phyloP scores from a whole-genome alignment of 2,797 vertebrate species.

The Myiotriccus ornatus region DNA sequence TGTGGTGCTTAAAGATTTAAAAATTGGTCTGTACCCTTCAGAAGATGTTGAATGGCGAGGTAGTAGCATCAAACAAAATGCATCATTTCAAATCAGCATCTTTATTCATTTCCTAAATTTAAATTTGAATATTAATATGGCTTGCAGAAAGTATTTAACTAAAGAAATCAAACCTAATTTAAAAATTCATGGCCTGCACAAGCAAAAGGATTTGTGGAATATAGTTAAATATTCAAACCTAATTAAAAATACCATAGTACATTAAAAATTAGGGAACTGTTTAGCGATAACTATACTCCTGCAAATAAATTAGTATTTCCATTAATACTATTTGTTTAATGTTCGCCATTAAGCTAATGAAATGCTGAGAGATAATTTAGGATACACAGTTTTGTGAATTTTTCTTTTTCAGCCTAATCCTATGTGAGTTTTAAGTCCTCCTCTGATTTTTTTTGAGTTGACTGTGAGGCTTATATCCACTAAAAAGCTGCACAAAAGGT shows the following conservation, averaged over 20 bases:
- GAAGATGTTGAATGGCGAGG: neutral
- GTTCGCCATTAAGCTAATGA: constrained; percentile 26
- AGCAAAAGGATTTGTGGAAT: constrained; percentile 39
- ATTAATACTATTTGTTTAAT: constrained; percentile 35
- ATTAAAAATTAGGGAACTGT: constrained; percentile 11
- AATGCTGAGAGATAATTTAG: constrained; percentile 9
- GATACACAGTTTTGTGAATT: neutral
- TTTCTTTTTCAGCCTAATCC: constrained; percentile 13
- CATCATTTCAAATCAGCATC: constrained; percentile 41
- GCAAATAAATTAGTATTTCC: constrained; percentile 36
- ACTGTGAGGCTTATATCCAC: neutral
- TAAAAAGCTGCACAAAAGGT: neutral
- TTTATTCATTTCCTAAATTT: constrained; percentile 27
- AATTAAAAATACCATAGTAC: constrained; percentile 38
- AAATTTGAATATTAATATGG: constrained; percentile 57
- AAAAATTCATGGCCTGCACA: constrained; percentile 54
- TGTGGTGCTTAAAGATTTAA: constrained; percentile 1
- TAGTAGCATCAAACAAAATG: neutral
- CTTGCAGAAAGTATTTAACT: constrained; percentile 49
- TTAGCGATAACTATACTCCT: neutral
- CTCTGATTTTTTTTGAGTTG: neutral
- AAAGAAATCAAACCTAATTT: constrained; percentile 56
- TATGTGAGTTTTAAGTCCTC: neutral
- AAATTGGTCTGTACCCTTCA: neutral
- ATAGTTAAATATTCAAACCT: neutral